Base-by-base conservation (phyloP, 2,113 vertebrate species). In the Hippocampus abdominalis region DNA sequence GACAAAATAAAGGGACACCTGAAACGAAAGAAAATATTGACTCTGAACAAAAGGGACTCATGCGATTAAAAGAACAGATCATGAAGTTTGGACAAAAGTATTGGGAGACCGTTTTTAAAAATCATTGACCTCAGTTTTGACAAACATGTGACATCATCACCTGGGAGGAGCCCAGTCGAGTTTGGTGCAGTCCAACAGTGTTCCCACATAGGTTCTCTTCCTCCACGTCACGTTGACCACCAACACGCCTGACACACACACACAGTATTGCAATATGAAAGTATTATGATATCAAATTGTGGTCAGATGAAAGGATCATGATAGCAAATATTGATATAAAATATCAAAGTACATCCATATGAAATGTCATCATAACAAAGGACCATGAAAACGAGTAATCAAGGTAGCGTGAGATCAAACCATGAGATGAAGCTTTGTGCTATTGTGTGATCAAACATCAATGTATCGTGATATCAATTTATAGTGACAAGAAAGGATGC, bases 221-320 rank as follows among this genome's bases (percentile, higher is more conserved):
- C 97, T 93, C 97, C 97, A 99, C 0, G 97, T 99, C 81, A 99
- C 97, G 44, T 99, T 99, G 88, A 99, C 97, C 87, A 99, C 97
- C 77, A 99, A 90, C 71, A 99, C 97, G 92, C 97, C 97, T 99
- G 91, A 40, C 57, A 32, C 25, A 29, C 51, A n/a, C 18, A 51
- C 48, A 21, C 48, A 9, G 2, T 8, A 3, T 8, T 49, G 48
- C 16, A 49, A 18, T 49, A 18, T 18, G 13, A 49, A 51, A 20
- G 48, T 51, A 51, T 21, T 20, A 18, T 51, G 48, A 18, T 49
- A 49, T 49, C 16, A 49, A 8, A 44, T 3, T 44, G 12, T 49
- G 15, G 11, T 42, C 40, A 10, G 40, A 2, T 42, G 6, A 42
- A 42, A 2, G 40, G 11, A 11, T 42, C 11, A 42, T 49, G 46